Evolutionary conservation across 2,113 vertebrate species (phyloP).

Genomic region (Kobus ellipsiprymnus): DNA sequence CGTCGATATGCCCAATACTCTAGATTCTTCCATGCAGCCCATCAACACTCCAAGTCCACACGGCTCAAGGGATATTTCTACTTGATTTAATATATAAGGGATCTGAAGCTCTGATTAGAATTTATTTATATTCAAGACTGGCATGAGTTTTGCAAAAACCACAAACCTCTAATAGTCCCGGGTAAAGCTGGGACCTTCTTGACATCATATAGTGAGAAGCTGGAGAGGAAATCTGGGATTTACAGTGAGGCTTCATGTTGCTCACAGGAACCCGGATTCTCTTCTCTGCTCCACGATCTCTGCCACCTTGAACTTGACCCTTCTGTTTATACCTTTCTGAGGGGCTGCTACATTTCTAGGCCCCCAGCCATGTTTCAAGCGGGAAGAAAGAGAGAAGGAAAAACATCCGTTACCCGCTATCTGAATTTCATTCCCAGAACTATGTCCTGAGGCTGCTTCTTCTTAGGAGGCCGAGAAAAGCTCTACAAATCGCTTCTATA

Average conservation of each 20-base stretch:
- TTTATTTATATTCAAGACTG: not conserved
- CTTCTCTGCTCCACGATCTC: fast-evolving
- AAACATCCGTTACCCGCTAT: fast-evolving
- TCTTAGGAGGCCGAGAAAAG: too few species aligned
- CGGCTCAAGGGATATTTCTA: not conserved
- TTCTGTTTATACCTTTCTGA: not conserved
- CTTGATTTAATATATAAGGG: not conserved
- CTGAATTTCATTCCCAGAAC: not conserved
- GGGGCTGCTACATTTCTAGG: not conserved
- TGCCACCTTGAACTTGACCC: not conserved
- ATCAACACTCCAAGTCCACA: not conserved
- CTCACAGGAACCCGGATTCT: too few species aligned
- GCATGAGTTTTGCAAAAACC: not conserved
- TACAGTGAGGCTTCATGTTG: not conserved
- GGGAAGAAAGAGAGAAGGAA: not conserved
- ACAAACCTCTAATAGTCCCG: fast-evolving
- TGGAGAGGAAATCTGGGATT: not conserved
- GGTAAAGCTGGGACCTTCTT: not conserved
- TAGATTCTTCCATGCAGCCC: not conserved
- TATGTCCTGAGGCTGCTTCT: fast-evolving
- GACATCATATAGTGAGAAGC: too few species aligned
- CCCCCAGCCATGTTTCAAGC: not conserved
- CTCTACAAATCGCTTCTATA: fast-evolving
- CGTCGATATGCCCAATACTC: fast-evolving
- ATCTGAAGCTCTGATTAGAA: not conserved